Conservation (phyloP, 2,113 vertebrate species). For the Dendropsophus ebraccatus region DNA sequence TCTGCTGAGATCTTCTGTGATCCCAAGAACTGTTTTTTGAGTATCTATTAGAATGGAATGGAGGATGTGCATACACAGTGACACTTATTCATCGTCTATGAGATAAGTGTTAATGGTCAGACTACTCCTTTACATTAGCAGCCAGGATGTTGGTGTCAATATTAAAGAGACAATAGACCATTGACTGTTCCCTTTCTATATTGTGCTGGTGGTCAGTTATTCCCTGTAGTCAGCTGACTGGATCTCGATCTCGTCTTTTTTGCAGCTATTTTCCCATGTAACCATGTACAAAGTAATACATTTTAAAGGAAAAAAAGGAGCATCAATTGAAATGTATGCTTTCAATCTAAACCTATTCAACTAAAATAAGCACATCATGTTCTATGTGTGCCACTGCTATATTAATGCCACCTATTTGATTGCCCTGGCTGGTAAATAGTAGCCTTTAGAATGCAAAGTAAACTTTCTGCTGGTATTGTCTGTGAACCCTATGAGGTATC, state of each 20-base stretch:
- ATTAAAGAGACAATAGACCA: too few relatives aligned
- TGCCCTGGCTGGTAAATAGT: constrained; percentile 39
- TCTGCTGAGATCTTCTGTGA: too few relatives aligned
- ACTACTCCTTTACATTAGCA: too few relatives aligned
- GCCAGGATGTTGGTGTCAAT: too few relatives aligned
- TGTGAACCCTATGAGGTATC: constrained; percentile 29
- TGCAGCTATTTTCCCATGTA: neutral
- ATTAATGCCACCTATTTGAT: constrained; percentile 1
- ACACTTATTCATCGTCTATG: too few relatives aligned
- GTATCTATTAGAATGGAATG: too few relatives aligned
- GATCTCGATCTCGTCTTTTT: neutral
- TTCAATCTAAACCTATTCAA: neutral
- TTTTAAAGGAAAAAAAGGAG: neutral
- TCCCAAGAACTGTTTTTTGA: too few relatives aligned
- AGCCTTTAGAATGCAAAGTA: constrained; percentile 38
- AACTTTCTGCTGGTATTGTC: constrained; percentile 39
- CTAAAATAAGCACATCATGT: constrained; percentile 3
- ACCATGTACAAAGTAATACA: neutral
- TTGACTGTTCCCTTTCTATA: neutral
- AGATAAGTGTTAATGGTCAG: too few relatives aligned
- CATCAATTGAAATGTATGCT: neutral
- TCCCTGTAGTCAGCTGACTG: too few relatives aligned
- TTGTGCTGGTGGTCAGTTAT: neutral
- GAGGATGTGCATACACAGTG: too few relatives aligned
- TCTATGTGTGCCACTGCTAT: neutral